Evolutionary conservation across 2,797 vertebrate genomes (phyloP).

Genomic region (Tokudaia tokunoshimensis): DNA sequence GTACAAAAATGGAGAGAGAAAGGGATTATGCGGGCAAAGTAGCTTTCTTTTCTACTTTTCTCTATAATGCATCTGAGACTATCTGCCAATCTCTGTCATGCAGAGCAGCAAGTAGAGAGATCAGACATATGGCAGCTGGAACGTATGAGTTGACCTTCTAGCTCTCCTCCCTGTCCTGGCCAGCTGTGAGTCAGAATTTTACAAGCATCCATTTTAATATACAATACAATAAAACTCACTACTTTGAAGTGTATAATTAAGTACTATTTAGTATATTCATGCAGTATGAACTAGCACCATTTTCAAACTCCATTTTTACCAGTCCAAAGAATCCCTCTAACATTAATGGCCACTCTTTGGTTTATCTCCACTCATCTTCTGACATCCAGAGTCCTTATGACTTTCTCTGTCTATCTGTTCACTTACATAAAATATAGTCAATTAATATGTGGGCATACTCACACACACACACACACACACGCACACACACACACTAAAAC

Average conservation of each 20-base stretch:
- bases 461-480: not conserved
- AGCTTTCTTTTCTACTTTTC: slow-evolving; percentile 44
- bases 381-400: not conserved
- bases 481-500: no score
- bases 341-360: not conserved
- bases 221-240: slow-evolving; percentile 11
- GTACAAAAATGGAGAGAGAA: not conserved
- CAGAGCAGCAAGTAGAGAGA: not conserved
- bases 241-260: slow-evolving; percentile 6
- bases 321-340: not conserved
- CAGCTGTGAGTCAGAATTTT: slow-evolving; percentile 34
- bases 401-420: not conserved
- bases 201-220: slow-evolving; percentile 13
- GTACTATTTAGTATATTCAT: not conserved
- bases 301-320: slow-evolving; percentile 22
- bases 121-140: not conserved
- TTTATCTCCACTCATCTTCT: not conserved
- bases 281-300: not conserved
- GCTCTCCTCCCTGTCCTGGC: not conserved
- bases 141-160: not conserved
- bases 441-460: not conserved
- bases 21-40: not conserved
- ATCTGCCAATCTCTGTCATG: not conserved
- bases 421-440: not conserved
- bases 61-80: not conserved